Evolutionary conservation across 2,888 invertebrate genomes (phyloP), one percentile per base, ranked within the genome.

Genomic region (Carpatolechia fugitivella): DNA sequence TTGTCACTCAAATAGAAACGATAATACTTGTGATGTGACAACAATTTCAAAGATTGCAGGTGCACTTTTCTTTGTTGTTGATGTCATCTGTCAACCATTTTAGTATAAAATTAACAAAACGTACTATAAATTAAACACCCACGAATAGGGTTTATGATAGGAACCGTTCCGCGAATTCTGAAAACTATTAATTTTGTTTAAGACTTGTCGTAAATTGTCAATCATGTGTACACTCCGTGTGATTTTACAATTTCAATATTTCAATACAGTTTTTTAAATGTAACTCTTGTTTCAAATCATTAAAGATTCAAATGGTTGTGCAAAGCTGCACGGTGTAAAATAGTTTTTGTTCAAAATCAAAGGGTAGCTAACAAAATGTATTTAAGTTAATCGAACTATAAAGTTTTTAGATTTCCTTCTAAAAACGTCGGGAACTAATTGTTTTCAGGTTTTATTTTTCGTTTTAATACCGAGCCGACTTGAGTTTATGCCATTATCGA

Each of bases 101-200:
- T 56, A 55, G 58, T 56, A 57, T 60, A 62, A 66, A 68, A 70
- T 73, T 66, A 66, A 77, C 72, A 67, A 61, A 72, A 60, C 61
- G 56, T 50, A 60, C 56, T 64, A 67, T 74, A 77, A 44, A 44
- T 44, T 44, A 76, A 76, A 75, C 66, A 67, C 63, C 63, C 65
- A 70, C 57, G 56, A 82, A 80, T 72, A 77, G 78, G 71, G 75
- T 73, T 75, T 71, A 73, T 57, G 65, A 74, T 74, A 77, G 76
- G 76, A 78, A 65, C 57, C 69, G 75, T 89, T 87, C 87, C 70
- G 85, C 83, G 88, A 88, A 88, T 83, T 81, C 66, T 67, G 58
- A 69, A 62, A 70, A 70, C 72, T 76, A 82, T 86, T 87, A 85
- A 85, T 81, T 79, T 73, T 70, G 70, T 76, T 76, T 72, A 72